Conservation (phyloP, 2,888 invertebrate genomes). For the Amblyteles armatorius region DNA sequence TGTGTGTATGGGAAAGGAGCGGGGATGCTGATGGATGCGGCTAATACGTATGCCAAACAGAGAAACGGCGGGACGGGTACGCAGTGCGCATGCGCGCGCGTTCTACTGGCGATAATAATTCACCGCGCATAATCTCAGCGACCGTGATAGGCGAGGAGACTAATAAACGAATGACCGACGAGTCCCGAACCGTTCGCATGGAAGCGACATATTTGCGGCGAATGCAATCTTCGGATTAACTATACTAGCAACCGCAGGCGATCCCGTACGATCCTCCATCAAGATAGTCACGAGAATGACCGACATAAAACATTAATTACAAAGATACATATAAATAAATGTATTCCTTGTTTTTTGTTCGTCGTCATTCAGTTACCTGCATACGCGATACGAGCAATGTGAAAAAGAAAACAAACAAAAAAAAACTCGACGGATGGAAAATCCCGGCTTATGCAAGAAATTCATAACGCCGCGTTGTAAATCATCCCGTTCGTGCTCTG, state of each 20-base stretch:
- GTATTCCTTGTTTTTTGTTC: not conserved
- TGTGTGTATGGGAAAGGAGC: not conserved
- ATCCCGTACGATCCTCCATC: not conserved
- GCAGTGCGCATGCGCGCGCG: slow-evolving; percentile 2
- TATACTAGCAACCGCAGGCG: not conserved
- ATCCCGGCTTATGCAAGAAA: not conserved
- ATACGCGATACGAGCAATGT: too few species aligned
- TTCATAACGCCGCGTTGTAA: slow-evolving; percentile 5
- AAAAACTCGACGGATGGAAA: not conserved
- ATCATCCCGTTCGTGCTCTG: not conserved
- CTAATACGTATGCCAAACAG: slow-evolving; percentile 26
- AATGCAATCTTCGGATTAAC: slow-evolving; percentile 3
- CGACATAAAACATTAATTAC: not conserved
- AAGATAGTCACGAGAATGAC: not conserved
- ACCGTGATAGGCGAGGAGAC: slow-evolving; percentile 26
- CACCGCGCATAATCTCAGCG: slow-evolving; percentile 38
- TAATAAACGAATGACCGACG: slow-evolving; percentile 39
- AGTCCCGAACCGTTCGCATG: slow-evolving; percentile 12
- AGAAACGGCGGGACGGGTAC: not conserved
- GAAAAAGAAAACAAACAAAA: not conserved
- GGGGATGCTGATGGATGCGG: slow-evolving; percentile 5
- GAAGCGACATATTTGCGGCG: slow-evolving; percentile 5
- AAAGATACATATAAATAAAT: not conserved
- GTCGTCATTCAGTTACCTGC: not conserved
- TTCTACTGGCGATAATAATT: slow-evolving; percentile 56